Evolutionary conservation across 2,888 invertebrate genomes (phyloP), one percentile per base, ranked within the genome.

Genomic region (Drosophila basisetae): DNA sequence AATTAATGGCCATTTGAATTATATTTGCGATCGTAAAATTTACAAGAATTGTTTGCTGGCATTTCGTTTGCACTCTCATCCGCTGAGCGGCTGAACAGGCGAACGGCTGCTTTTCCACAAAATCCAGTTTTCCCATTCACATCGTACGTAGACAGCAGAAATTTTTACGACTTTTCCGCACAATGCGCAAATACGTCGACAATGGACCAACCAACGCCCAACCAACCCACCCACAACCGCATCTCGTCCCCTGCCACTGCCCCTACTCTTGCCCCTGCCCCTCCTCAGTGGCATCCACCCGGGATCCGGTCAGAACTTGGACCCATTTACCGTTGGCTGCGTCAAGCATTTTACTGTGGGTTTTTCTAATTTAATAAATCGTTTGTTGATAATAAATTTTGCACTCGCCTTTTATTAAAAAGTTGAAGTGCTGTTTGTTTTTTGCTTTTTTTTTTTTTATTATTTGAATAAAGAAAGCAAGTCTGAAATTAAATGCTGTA

Each of bases 11-110:
- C 86, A 90, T 91, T 92, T 91, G 90, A 91, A 91, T 91, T 92
- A 91, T 91, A 91, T 92, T 91, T 91, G 89, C 83, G 89, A 86
- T 91, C 91, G 86, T 92, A 92, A 91, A 91, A 88, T 91, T 91
- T 91, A 91, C 90, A 92, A 89, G 90, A 91, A 90, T 88, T 88
- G 80, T 85, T 83, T 80, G 83, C 79, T 76, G 60, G 66, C 76
- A 79, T 76, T 80, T 68, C 65, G 50, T 62, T 65, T 52, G 43
- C 60, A 53, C 65, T 50, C 60, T 50, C 68, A 41, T 49, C 49
- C 65, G 54, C 39, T 35, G 41, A 56, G 11, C 30, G 30, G 18
- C 52, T 6, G 47, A 47, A 25, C 22, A 16, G 47, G 47, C 52
- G 1, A 18, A 10, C 31, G 41, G 62, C 58, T 55, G 50, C 53